These are phyloP conservation scores for Varanus komodoensis DNA, from an alignment of 2,113 vertebrate species.

Conservation along the genomic window DNA sequence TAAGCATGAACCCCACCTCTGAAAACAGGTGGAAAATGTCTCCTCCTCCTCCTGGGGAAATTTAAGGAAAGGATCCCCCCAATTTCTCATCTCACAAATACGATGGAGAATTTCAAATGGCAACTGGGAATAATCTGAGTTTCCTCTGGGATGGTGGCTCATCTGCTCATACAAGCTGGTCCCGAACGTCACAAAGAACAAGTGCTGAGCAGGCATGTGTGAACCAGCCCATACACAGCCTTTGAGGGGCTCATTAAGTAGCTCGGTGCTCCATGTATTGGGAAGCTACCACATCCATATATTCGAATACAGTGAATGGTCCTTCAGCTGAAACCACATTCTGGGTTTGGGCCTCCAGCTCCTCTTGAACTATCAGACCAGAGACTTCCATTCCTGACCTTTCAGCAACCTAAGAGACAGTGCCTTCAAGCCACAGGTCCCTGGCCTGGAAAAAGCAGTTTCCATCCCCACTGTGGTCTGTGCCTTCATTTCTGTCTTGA, in stretches of 20 bases:
- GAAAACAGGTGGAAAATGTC: too few relatives aligned
- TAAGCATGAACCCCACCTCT: too few relatives aligned
- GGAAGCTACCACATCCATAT: neutral
- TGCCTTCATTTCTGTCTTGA: slow-evolving; percentile 46
- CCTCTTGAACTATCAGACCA: neutral
- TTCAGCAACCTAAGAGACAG: neutral
- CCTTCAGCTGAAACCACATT: neutral
- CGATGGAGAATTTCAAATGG: too few relatives aligned
- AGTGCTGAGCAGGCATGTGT: neutral
- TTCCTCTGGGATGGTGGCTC: too few relatives aligned
- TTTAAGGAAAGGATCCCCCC: too few relatives aligned
- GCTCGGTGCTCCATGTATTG: neutral
- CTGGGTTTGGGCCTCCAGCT: neutral
- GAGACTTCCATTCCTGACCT: neutral
- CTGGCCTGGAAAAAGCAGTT: slow-evolving; percentile 15
- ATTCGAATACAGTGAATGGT: neutral
- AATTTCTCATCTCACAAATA: too few relatives aligned
- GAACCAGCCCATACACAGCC: neutral
- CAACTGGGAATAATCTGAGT: too few relatives aligned
- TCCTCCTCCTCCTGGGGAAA: too few relatives aligned
- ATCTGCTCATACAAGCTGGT: neutral
- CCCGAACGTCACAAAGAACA: neutral
- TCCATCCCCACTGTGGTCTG: slow-evolving; percentile 21
- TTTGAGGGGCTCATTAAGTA: neutral
- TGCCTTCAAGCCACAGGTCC: neutral